Evolutionary conservation across 2,888 invertebrate genomes (phyloP).

Genomic region (Chrysolina haemoptera): DNA sequence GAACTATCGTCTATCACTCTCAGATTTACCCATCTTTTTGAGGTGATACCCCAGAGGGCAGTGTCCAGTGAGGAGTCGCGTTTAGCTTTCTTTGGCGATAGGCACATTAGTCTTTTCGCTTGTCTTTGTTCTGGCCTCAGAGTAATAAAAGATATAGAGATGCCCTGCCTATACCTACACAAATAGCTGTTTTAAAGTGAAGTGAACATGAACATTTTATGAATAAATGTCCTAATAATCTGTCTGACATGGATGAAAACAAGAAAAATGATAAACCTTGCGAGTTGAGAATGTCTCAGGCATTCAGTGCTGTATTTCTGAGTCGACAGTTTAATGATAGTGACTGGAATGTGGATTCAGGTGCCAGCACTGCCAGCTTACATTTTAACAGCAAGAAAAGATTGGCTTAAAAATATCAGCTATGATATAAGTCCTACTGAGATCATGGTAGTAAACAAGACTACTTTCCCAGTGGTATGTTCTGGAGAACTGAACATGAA

Average conservation of each 20-base stretch:
- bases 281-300: constrained; percentile 4
- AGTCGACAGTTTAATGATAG: constrained; percentile 45
- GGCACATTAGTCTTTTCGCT: too few species aligned
- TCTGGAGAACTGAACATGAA: constrained; percentile 27
- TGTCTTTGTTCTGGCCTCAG: too few species aligned
- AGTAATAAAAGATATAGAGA: too few species aligned
- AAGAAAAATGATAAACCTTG: constrained; percentile 24
- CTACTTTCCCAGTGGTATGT: constrained; percentile 30
- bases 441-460: constrained; percentile 41
- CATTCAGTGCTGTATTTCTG: constrained; percentile 44
- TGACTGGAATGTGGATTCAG: constrained; percentile 52
- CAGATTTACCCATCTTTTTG: too few species aligned
- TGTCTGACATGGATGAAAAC: background rate
- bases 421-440: constrained; percentile 15
- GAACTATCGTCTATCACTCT: too few species aligned
- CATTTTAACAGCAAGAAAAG: constrained; percentile 46
- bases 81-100: too few species aligned
- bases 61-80: too few species aligned
- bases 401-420: constrained; percentile 34
- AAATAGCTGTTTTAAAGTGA: too few species aligned
- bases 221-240: constrained; percentile 12
- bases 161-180: too few species aligned
- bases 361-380: constrained; percentile 44
- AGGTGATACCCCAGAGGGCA: too few species aligned
- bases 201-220: too few species aligned